Conservation (phyloP, 2,113 vertebrate genomes). For the Elanus axillaris region DNA sequence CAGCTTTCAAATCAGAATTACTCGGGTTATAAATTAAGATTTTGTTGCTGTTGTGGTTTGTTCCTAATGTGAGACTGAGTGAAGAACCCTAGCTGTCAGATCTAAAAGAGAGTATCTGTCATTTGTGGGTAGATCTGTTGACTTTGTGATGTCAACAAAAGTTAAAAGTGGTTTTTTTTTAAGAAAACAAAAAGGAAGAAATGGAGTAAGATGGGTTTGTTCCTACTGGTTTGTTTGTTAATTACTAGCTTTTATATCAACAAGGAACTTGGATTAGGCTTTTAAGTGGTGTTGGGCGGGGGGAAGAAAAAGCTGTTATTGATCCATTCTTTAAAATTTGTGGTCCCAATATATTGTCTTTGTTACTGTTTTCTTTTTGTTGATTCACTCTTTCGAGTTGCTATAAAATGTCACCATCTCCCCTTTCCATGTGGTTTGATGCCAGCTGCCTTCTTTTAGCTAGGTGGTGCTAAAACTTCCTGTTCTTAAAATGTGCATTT, state of each 20-base stretch:
- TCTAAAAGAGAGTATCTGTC: not conserved
- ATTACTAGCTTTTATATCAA: not conserved
- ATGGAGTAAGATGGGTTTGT: not conserved
- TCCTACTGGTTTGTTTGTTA: not conserved
- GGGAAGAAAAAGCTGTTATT: not conserved
- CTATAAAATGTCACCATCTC: not conserved
- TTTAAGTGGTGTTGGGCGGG: not conserved
- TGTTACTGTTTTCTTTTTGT: not conserved
- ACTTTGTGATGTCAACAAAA: not conserved
- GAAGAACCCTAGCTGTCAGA: not conserved
- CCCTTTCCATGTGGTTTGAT: not conserved
- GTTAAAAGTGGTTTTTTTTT: not conserved
- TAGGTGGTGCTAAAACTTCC: not conserved
- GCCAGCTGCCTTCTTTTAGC: not conserved
- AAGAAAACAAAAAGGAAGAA: not conserved
- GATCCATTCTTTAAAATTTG: not conserved
- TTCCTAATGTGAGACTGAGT: not conserved
- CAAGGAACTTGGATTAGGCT: not conserved
- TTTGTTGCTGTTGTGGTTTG: not conserved
- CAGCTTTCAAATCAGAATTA: not conserved
- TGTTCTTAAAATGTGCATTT: accelerated
- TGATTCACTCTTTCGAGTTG: not conserved
- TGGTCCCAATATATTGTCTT: not conserved
- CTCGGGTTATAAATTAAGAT: not conserved
- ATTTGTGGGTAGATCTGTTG: not conserved